phyloP scores from a whole-genome alignment of 2,888 invertebrate genomes.

The Argyra leucocephala region DNA sequence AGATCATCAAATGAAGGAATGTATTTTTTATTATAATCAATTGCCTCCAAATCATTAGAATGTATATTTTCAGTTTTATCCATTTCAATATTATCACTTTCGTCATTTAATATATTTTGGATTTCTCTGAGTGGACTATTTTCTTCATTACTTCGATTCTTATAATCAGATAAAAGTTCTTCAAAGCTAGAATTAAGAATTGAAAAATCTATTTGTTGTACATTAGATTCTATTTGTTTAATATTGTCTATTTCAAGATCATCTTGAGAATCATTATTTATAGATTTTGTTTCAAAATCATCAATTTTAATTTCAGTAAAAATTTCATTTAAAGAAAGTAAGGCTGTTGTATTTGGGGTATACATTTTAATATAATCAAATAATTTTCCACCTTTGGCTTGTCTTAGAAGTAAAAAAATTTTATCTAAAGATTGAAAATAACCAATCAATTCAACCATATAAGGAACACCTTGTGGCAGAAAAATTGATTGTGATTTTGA shows the following conservation, averaged over 20 bases:
- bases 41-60: constrained; percentile 17
- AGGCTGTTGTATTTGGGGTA: constrained; percentile 24
- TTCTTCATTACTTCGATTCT: neutral
- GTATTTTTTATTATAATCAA: constrained; percentile 22
- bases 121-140: neutral
- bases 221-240: neutral
- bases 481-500: constrained; percentile 39
- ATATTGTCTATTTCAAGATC: too few species aligned
- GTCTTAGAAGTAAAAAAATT: constrained; percentile 37
- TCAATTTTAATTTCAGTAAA: constrained; percentile 29
- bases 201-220: neutral
- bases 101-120: neutral
- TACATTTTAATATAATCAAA: constrained; percentile 37
- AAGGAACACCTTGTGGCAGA: constrained; percentile 40
- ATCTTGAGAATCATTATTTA: too few species aligned
- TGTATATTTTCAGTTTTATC: constrained; percentile 13
- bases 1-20: constrained; percentile 24
- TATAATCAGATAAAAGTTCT: constrained; percentile 17
- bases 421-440: constrained; percentile 42
- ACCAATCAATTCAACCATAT: constrained; percentile 38
- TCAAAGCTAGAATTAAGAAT: constrained; percentile 17
- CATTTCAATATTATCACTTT: constrained; percentile 8
- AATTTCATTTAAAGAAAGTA: constrained; percentile 28
- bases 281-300: too few species aligned
- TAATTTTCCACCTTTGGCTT: constrained; percentile 40